These are phyloP conservation scores for Corythornis madagascariensis DNA, from an alignment of 2,113 vertebrate species.

Conservation along the genomic window DNA sequence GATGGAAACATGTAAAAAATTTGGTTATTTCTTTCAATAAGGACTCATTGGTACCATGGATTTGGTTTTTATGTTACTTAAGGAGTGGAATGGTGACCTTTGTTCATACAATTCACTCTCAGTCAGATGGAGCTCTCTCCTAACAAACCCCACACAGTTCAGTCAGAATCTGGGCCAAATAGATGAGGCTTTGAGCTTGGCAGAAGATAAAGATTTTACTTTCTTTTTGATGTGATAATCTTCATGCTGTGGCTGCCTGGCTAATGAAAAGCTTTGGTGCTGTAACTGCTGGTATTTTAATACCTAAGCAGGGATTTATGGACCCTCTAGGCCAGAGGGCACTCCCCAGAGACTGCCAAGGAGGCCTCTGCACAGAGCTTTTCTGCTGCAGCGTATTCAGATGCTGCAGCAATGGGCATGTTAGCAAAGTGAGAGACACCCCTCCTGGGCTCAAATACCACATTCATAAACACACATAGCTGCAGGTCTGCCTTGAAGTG, in stretches of 20 bases:
- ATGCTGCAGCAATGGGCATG: background rate
- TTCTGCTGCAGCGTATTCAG: background rate
- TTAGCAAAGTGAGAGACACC: background rate
- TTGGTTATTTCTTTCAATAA: background rate
- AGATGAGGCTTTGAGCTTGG: background rate
- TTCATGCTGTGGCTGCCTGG: background rate
- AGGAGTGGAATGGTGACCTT: background rate
- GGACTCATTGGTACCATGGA: background rate
- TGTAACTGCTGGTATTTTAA: background rate
- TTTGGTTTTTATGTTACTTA: background rate
- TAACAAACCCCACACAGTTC: background rate
- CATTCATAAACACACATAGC: background rate
- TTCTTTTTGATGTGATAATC: background rate
- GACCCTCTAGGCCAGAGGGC: background rate
- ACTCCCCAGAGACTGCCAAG: background rate
- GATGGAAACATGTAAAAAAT: conserved; percentile 25
- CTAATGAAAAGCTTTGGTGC: background rate
- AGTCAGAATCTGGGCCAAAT: background rate
- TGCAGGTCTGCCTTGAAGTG: background rate
- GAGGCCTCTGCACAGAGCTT: background rate
- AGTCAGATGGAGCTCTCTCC: background rate
- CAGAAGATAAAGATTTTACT: background rate
- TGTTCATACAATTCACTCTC: rapidly evolving
- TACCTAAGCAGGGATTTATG: background rate
- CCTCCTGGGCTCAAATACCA: background rate